phyloP scores from a whole-genome alignment of 2,113 vertebrate species.

The Machaerirhynchus nigripectus region DNA sequence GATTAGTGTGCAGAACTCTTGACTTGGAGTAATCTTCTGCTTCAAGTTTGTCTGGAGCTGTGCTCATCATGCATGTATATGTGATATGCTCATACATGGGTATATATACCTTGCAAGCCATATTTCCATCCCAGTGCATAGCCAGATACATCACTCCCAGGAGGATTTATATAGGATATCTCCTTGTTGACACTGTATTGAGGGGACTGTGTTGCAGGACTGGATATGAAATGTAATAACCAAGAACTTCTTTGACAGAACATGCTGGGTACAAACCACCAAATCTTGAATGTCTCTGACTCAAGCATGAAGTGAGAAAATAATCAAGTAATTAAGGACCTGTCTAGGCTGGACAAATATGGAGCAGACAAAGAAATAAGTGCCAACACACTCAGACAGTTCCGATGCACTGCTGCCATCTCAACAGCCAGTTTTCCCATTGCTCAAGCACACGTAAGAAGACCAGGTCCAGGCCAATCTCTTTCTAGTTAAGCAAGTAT shows the following conservation, averaged over 20 bases:
- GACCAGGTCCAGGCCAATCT: background rate
- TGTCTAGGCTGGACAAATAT: background rate
- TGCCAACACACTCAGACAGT: background rate
- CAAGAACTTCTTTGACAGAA: background rate
- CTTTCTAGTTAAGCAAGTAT: background rate
- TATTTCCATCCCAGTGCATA: background rate
- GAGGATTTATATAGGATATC: background rate
- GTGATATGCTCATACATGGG: accelerated
- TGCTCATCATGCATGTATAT: background rate
- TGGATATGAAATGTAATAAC: background rate
- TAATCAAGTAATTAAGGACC: background rate
- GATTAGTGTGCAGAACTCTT: background rate
- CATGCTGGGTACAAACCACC: background rate
- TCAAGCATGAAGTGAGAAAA: background rate
- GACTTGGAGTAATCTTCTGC: background rate
- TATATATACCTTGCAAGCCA: background rate
- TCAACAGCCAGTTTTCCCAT: background rate
- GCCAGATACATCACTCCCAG: background rate
- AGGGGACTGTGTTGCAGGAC: background rate
- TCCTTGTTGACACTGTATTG: background rate
- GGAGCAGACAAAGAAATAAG: background rate
- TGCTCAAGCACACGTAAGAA: background rate
- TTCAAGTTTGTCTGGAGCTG: background rate
- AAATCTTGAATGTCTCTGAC: background rate
- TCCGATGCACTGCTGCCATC: background rate